Conservation (phyloP, 1,140 invertebrate species). For the Zaprionus taronus region DNA sequence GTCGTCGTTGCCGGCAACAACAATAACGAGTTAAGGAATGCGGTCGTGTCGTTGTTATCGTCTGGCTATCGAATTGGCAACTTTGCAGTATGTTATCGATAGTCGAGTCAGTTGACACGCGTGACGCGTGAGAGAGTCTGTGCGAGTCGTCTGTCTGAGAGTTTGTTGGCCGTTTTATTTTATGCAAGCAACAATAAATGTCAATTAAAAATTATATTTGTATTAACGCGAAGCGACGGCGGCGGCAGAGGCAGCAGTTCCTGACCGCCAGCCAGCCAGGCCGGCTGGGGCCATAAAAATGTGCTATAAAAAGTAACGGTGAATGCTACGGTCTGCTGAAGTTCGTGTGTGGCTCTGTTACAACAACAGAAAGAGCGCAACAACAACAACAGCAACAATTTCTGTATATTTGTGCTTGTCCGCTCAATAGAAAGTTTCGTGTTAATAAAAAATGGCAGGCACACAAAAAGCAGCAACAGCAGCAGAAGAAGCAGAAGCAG, state of each 20-base stretch:
- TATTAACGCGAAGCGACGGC: conserved; percentile 50
- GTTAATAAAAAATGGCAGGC: conserved; percentile 73
- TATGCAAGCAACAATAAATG: conserved; percentile 70
- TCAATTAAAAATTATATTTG: conserved; percentile 77
- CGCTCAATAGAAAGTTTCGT: conserved; percentile 80
- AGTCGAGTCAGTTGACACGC: conserved; percentile 8
- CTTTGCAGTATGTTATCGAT: conserved; percentile 24
- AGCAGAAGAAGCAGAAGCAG: conserved; percentile 29
- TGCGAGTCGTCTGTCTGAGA: conserved; percentile 2
- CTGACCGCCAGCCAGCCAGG: conserved; percentile 25
- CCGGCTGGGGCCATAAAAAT: conserved; percentile 63
- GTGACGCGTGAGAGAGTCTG: not conserved
- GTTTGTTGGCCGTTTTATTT: conserved; percentile 32
- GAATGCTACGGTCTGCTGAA: conserved; percentile 78
- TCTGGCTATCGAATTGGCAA: conserved; percentile 29
- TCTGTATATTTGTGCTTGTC: conserved; percentile 38
- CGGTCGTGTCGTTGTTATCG: conserved; percentile 35
- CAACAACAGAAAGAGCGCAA: conserved; percentile 31
- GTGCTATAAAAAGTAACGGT: conserved; percentile 79
- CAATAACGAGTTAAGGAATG: conserved; percentile 41
- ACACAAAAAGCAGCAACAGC: conserved; percentile 25
- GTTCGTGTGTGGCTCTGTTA: conserved; percentile 69
- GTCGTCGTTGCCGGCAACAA: conserved; percentile 45
- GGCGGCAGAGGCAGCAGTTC: not conserved
- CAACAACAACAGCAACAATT: conserved; percentile 30